Evolutionary conservation across 2,113 vertebrate species (phyloP).

Genomic region (Cyprinodon variegatus): DNA sequence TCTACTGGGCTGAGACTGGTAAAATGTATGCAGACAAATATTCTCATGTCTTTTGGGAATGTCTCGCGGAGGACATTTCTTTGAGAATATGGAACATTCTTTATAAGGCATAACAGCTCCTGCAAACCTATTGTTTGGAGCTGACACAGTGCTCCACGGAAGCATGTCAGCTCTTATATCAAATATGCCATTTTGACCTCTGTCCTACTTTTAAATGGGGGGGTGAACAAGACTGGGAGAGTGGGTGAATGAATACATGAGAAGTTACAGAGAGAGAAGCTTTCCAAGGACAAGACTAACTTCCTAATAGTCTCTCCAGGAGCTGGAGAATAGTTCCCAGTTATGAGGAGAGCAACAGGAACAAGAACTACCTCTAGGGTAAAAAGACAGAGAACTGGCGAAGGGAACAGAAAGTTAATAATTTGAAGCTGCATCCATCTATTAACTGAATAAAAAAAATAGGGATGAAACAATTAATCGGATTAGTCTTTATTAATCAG

Average conservation of each 20-base stretch:
- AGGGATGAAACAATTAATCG: too few relatives aligned
- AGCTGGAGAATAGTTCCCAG: constrained; percentile 47
- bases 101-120: constrained; percentile 71
- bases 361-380: constrained; percentile 55
- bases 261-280: constrained; percentile 76
- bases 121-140: constrained; percentile 80
- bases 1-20: constrained; percentile 42
- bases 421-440: constrained; percentile 24
- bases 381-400: constrained; percentile 50
- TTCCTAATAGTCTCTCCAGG: constrained; percentile 76
- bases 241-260: constrained; percentile 56
- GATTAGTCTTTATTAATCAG: too few relatives aligned
- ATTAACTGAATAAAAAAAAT: constrained; percentile 2
- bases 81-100: constrained; percentile 76
- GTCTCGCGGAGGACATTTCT: constrained; percentile 71
- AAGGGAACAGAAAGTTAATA: constrained; percentile 44
- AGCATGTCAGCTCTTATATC: constrained; percentile 78
- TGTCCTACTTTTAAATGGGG: constrained; percentile 75
- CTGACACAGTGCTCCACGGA: constrained; percentile 79
- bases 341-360: constrained; percentile 49
- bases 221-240: constrained; percentile 57
- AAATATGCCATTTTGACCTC: constrained; percentile 80
- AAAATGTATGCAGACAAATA: constrained; percentile 79
- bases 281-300: constrained; percentile 80
- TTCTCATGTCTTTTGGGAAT: constrained; percentile 77